phyloP scores from a whole-genome alignment of 2,797 vertebrate species.

The Micropoecilia bifurca region DNA sequence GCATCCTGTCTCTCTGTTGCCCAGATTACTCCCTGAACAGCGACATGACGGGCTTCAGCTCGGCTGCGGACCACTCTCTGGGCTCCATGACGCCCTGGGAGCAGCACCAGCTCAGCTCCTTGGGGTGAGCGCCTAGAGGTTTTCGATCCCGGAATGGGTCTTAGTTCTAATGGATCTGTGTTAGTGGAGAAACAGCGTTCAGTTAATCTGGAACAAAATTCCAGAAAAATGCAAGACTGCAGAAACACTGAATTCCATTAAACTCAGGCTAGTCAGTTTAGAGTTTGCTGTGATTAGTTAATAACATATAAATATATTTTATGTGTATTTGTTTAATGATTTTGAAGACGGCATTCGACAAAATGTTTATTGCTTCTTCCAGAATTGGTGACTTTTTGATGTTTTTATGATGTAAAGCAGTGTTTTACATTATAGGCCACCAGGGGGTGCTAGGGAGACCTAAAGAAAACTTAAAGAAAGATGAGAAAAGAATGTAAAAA shows the following conservation, averaged over 20 bases:
- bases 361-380: too few relatives aligned
- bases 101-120: conserved; percentile 88
- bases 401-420: too few relatives aligned
- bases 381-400: too few relatives aligned
- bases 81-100: conserved; percentile 91
- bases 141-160: background rate
- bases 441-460: too few relatives aligned
- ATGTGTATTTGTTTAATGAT: too few relatives aligned
- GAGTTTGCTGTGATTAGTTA: too few relatives aligned
- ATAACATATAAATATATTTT: too few relatives aligned
- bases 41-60: conserved; percentile 88
- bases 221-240: background rate
- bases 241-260: background rate
- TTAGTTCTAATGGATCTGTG: background rate
- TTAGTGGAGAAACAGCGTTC: background rate
- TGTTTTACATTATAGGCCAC: too few relatives aligned
- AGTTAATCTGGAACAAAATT: background rate
- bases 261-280: too few relatives aligned
- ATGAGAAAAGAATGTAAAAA: too few relatives aligned
- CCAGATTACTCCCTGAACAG: conserved; percentile 92
- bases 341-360: too few relatives aligned
- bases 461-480: too few relatives aligned
- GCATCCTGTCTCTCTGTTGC: conserved; percentile 8
- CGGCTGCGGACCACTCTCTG: conserved; percentile 85
- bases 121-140: conserved; percentile 82